Conservation (phyloP, 2,888 invertebrate genomes). For the Hirtodrosophila trivittata region DNA sequence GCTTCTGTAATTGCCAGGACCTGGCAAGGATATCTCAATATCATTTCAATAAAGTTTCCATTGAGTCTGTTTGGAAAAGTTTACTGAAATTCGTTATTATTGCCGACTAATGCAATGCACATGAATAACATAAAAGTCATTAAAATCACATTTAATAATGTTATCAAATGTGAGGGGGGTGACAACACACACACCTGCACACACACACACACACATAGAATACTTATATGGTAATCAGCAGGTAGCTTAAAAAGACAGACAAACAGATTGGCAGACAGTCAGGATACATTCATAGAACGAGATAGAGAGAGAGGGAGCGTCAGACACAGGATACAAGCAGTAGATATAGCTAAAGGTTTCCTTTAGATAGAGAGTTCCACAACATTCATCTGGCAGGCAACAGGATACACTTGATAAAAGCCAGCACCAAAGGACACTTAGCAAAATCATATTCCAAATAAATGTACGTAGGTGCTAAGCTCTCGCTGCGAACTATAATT, state of each 20-base stretch:
- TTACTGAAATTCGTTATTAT: conserved; percentile 23
- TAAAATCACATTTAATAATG: conserved; percentile 74
- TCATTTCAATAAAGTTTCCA: no score
- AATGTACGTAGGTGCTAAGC: no score
- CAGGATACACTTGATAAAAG: no score
- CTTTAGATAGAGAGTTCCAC: background rate
- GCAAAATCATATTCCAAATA: no score
- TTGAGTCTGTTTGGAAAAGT: no score
- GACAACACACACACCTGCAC: no score
- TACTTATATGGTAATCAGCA: conserved; percentile 52
- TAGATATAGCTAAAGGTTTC: background rate
- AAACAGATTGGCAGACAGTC: conserved; percentile 13
- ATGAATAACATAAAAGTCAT: conserved; percentile 56
- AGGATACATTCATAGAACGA: conserved; percentile 5
- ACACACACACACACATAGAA: conserved; percentile 29
- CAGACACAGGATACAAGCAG: background rate
- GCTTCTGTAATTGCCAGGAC: no score
- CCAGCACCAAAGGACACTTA: no score
- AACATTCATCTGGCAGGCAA: no score
- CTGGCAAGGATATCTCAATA: no score
- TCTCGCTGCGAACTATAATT: conserved; percentile 28
- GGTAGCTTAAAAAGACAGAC: conserved; percentile 26
- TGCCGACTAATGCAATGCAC: conserved; percentile 28
- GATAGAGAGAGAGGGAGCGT: background rate
- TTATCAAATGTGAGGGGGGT: conserved; percentile 16